A percentile compares a stretch with the other conserved stretches of the same genome.
phyloP scores from a whole-genome alignment of 2,113 vertebrate species.

The Elanoides forficatus region DNA sequence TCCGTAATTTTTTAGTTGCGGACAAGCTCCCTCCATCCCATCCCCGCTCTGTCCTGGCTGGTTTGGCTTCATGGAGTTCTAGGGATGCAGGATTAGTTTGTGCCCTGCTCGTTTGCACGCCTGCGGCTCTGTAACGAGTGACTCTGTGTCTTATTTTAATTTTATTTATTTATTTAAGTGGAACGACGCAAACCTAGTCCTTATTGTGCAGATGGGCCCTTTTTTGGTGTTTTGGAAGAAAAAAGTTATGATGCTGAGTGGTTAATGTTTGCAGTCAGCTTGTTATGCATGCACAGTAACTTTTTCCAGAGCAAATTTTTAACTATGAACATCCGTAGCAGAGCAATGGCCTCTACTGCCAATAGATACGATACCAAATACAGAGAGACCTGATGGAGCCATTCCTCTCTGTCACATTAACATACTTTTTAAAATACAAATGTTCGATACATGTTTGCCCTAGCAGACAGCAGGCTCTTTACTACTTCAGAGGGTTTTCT shows the following conservation, averaged over 20 bases:
- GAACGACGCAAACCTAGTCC: not conserved
- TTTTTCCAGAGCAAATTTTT: not conserved
- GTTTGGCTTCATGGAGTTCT: not conserved
- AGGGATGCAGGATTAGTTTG: not conserved
- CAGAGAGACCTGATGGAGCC: not conserved
- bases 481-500: slow-evolving; percentile 24
- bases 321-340: not conserved
- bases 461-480: not conserved
- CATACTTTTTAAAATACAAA: not conserved
- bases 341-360: not conserved
- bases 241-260: not conserved
- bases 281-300: not conserved
- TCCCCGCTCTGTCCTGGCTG: not conserved
- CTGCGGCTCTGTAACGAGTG: not conserved
- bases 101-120: not conserved
- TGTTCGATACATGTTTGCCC: not conserved
- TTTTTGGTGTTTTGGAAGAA: not conserved
- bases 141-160: not conserved
- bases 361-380: not conserved
- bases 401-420: not conserved
- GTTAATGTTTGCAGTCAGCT: not conserved
- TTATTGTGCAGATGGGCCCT: not conserved
- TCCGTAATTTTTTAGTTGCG: accelerated
- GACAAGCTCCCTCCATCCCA: not conserved
- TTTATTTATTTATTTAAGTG: not conserved